phyloP scores from a whole-genome alignment of 2,113 vertebrate species.

The Hoplias malabaricus region DNA sequence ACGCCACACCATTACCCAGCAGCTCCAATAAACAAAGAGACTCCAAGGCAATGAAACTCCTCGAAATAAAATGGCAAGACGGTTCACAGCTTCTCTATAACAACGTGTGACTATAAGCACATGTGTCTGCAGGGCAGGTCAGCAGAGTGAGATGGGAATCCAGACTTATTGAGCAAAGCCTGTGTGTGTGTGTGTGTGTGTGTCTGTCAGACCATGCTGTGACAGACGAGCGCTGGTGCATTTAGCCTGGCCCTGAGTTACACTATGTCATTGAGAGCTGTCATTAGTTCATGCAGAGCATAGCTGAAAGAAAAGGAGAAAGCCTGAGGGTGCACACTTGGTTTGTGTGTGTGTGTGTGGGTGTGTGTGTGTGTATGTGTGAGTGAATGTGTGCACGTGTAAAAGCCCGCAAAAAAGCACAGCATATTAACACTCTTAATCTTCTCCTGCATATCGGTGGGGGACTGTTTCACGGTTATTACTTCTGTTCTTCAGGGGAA shows the following conservation, averaged over 20 bases:
- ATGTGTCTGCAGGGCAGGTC: conserved; percentile 47
- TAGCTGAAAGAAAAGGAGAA: conserved; percentile 48
- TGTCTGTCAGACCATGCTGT: conserved; percentile 33
- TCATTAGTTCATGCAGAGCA: conserved; percentile 57
- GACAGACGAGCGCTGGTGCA: conserved; percentile 48
- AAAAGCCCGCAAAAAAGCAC: conserved; percentile 48
- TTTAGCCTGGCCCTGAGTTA: conserved; percentile 54
- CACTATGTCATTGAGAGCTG: conserved; percentile 54
- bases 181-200: conserved; percentile 30
- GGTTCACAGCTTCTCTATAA: conserved; percentile 31
- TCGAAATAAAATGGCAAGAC: conserved; percentile 40
- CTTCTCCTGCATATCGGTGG: conserved; percentile 52
- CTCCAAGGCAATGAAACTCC: conserved; percentile 25
- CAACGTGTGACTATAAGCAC: conserved; percentile 35
- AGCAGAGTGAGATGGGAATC: conserved; percentile 34
- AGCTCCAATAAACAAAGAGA: conserved; percentile 42
- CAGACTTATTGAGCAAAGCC: conserved; percentile 22
- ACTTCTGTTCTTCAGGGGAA: conserved; percentile 57
- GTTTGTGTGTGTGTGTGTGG: conserved; percentile 8
- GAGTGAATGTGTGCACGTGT: conserved; percentile 23
- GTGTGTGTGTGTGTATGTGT: conserved; percentile 14
- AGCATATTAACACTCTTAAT: conserved; percentile 59
- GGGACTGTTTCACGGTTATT: conserved; percentile 56
- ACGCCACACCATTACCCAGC: conserved; percentile 15
- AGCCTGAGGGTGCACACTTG: conserved; percentile 38